Conservation (phyloP, 1,140 invertebrate species). For the Cotesia typhae region DNA sequence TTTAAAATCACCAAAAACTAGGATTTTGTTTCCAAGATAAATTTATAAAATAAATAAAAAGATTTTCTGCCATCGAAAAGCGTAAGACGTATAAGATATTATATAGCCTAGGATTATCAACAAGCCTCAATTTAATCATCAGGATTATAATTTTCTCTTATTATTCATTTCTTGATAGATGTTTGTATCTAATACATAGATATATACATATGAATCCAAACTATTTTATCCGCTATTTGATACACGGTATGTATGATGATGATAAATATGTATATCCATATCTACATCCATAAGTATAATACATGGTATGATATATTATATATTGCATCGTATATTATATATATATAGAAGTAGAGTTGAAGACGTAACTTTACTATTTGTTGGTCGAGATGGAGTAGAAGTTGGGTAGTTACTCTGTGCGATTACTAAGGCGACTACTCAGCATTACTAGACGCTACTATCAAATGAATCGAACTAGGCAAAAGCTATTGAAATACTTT, state of each 20-base stretch:
- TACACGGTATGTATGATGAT: neutral
- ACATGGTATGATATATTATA: no score
- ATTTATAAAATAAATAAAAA: constrained; percentile 6
- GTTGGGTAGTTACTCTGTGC: constrained; percentile 15
- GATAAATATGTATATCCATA: neutral
- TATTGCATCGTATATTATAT: no score
- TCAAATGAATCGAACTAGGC: constrained; percentile 11
- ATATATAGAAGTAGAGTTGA: no score
- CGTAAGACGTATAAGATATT: neutral
- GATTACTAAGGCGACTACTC: constrained; percentile 16
- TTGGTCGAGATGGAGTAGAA: neutral
- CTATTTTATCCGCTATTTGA: constrained; percentile 1
- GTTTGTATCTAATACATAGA: neutral
- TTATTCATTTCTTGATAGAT: neutral
- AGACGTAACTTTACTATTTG: neutral
- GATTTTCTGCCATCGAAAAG: constrained; percentile 6
- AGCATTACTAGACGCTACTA: constrained; percentile 4
- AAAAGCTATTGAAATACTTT: constrained; percentile 19
- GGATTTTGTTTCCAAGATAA: no score
- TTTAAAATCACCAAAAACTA: no score
- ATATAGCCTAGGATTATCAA: constrained; percentile 1
- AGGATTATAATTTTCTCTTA: constrained; percentile 16
- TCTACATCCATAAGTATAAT: neutral
- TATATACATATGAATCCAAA: neutral
- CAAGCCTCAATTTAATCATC: constrained; percentile 22